phyloP scores from a whole-genome alignment of 2,797 vertebrate species.

The Betta splendens region DNA sequence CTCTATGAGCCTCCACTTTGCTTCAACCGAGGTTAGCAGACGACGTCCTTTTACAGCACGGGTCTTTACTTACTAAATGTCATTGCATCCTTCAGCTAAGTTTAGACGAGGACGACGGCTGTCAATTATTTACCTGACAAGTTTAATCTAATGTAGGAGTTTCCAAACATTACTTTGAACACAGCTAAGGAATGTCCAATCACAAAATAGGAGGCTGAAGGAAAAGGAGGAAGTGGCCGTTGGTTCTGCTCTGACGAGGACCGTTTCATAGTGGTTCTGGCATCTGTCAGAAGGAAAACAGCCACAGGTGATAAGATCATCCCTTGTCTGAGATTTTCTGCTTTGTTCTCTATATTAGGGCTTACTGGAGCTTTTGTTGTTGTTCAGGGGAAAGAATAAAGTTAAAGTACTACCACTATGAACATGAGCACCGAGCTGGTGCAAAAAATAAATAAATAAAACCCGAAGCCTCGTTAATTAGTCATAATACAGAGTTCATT shows the following conservation, averaged over 20 bases:
- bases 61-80: constrained; percentile 1
- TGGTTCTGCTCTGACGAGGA: constrained; percentile 3
- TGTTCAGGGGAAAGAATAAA: too few relatives aligned
- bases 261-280: constrained; percentile 19
- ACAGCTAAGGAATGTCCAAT: background rate
- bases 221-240: background rate
- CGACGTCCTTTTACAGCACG: constrained; percentile 7
- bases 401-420: too few relatives aligned
- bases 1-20: background rate
- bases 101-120: constrained; percentile 1
- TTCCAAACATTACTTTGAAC: background rate
- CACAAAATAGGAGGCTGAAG: constrained; percentile 1
- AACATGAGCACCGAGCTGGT: too few relatives aligned
- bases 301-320: constrained; percentile 22
- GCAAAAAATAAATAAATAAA: too few relatives aligned
- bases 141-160: constrained; percentile 6
- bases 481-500: too few relatives aligned
- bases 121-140: constrained; percentile 11
- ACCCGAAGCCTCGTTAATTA: too few relatives aligned
- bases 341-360: constrained; percentile 12
- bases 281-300: constrained; percentile 21
- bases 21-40: constrained; percentile 15
- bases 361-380: constrained; percentile 1
- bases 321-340: constrained; percentile 24
- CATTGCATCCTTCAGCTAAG: constrained; percentile 8